Evolutionary conservation across 2,113 vertebrate species (phyloP).

Genomic region (Tyto alba): DNA sequence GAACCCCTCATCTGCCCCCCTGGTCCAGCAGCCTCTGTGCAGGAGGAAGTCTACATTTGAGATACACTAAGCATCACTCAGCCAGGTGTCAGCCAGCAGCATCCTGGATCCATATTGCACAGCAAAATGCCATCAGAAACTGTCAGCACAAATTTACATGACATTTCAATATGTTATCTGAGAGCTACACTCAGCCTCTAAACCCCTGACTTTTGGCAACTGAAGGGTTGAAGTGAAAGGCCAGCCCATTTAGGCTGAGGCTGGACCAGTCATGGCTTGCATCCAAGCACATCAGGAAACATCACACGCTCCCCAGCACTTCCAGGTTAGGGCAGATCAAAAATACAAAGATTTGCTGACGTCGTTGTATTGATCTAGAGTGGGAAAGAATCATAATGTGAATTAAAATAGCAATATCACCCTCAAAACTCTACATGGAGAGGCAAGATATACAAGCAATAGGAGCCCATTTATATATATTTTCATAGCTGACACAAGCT

Average conservation of each 20-base stretch:
- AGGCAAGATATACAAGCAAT: neutral
- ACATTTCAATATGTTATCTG: neutral
- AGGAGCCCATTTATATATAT: neutral
- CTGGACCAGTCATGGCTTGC: neutral
- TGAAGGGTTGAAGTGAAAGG: neutral
- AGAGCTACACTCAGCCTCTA: neutral
- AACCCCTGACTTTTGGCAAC: neutral
- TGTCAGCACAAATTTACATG: neutral
- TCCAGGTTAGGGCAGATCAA: neutral
- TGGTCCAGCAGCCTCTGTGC: neutral
- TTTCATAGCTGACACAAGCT: neutral
- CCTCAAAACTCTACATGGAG: neutral
- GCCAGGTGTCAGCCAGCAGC: neutral
- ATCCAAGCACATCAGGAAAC: neutral
- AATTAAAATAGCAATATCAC: neutral
- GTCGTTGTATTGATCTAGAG: neutral
- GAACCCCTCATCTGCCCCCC: no score
- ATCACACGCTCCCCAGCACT: neutral
- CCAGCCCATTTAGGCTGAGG: neutral
- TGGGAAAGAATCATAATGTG: neutral
- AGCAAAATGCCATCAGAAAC: fast-evolving
- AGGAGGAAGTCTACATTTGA: neutral
- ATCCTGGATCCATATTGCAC: neutral
- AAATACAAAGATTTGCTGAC: neutral
- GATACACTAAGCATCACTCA: neutral